Evolutionary conservation across 2,797 vertebrate species (phyloP).

Genomic region (Tolypeutes matacus): DNA sequence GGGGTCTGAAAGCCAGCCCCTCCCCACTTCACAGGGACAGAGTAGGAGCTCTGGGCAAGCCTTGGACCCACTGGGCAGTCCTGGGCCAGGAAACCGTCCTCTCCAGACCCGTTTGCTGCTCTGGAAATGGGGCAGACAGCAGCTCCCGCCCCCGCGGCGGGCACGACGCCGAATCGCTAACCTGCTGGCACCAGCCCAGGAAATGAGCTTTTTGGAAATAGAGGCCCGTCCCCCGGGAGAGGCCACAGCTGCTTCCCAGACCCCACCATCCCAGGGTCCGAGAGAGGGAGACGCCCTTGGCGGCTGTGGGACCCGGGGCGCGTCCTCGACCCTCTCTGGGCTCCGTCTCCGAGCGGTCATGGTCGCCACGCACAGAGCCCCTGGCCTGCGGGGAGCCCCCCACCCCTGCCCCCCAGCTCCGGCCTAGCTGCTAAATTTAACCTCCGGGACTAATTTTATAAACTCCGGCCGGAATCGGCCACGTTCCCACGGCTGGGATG

Average conservation of each 20-base stretch:
- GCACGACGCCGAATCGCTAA: too few species aligned
- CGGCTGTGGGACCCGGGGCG: not conserved
- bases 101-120: too few species aligned
- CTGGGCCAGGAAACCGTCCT: too few species aligned
- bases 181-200: too few species aligned
- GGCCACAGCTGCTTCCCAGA: not conserved
- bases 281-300: not conserved
- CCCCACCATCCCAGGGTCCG: not conserved
- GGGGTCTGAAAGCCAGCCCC: not conserved
- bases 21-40: not conserved
- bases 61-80: too few species aligned
- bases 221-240: not conserved
- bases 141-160: too few species aligned
- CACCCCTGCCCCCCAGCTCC: not conserved
- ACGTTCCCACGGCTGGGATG: slow-evolving; percentile 93
- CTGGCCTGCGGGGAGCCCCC: not conserved
- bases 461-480: slow-evolving; percentile 91
- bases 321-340: not conserved
- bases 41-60: too few species aligned
- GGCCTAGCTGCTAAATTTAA: slow-evolving; percentile 92
- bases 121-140: too few species aligned
- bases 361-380: accelerated
- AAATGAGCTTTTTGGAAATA: not conserved
- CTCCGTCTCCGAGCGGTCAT: not conserved
- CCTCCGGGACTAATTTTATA: slow-evolving; percentile 87